Base-by-base conservation (phyloP, 2,113 vertebrate genomes). In the Onychostruthus taczanowskii region DNA sequence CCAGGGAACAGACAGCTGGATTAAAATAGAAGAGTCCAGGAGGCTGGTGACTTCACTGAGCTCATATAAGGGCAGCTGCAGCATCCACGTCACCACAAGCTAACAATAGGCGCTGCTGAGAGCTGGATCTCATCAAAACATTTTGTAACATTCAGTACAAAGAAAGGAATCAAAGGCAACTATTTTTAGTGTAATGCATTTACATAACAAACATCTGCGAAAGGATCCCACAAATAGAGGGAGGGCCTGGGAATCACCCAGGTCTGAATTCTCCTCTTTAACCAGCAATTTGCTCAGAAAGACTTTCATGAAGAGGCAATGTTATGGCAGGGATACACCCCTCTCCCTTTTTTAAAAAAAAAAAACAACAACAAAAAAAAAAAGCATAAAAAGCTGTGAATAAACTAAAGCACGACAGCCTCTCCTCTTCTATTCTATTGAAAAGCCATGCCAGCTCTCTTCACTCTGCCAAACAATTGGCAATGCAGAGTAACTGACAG, bases 151-250 rank as follows among this genome's bases (percentile, higher is more conserved):
- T 92, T 94, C 72, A 64, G 89, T 94, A 95, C 95, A 91, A 96
- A 96, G 92, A 85, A 68, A 96, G 89, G 90, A 97, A 96, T 47
- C 91, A 95, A 95, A 87, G 83, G 84, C 73, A 93, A 68, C 97
- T 98, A 98, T 98, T 98, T 98, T 98, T 98, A 97, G 97, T 77
- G 75, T 9, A 13, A 31, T 53, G 72, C 47, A 68, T 98, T 98
- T 98, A 97, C 94, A 94, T 96, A 97, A 97, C 77, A 96, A 93
- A 94, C 85, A 90, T 91, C 92, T 78, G 79, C 10, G 5, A 97
- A 96, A 97, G 79, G 91, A 95, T 44, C 92, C 91, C 92, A 93
- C 95, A 95, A 96, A 92, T 18, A 96, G 77, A 95, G 64, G 69
- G 95, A 95, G 94, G 84, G 93, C 94, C 94, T 97, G 95, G 96